Conservation (phyloP, 1,140 invertebrate genomes). For the Drosophila bocqueti region DNA sequence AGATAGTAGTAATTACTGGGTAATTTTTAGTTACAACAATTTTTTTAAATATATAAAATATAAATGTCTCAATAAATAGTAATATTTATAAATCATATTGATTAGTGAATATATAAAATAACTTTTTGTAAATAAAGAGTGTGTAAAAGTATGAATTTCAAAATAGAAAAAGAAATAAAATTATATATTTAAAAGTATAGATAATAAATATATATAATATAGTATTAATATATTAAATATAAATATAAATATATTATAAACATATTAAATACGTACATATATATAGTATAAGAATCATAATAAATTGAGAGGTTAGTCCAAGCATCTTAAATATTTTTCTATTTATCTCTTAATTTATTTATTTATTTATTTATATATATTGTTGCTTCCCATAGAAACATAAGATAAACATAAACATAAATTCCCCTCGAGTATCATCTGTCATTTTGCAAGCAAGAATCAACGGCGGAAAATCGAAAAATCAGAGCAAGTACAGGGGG, state of each 20-base stretch:
- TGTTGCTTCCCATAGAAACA: neutral
- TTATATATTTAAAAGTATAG: too few species aligned
- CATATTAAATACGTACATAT: neutral
- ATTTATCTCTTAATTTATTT: neutral
- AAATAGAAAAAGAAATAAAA: too few species aligned
- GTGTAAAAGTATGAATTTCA: too few species aligned
- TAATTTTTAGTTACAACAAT: too few species aligned
- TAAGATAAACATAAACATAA: neutral
- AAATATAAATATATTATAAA: neutral
- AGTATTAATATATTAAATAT: too few species aligned
- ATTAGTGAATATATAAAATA: too few species aligned
- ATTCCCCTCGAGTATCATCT: slow-evolving; percentile 24
- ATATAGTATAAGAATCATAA: neutral
- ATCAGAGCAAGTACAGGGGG: neutral
- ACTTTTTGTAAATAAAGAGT: too few species aligned
- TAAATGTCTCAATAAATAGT: too few species aligned
- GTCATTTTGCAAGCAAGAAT: slow-evolving; percentile 23
- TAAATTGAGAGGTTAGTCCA: neutral
- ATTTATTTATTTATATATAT: neutral
- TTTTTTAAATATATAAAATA: too few species aligned
- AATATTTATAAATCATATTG: too few species aligned
- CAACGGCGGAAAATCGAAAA: slow-evolving; percentile 4
- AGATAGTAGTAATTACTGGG: too few species aligned
- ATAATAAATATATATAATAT: too few species aligned
- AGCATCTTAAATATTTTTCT: neutral